Evolutionary conservation across 2,113 vertebrate species (phyloP).

Genomic region (Theropithecus gelada): DNA sequence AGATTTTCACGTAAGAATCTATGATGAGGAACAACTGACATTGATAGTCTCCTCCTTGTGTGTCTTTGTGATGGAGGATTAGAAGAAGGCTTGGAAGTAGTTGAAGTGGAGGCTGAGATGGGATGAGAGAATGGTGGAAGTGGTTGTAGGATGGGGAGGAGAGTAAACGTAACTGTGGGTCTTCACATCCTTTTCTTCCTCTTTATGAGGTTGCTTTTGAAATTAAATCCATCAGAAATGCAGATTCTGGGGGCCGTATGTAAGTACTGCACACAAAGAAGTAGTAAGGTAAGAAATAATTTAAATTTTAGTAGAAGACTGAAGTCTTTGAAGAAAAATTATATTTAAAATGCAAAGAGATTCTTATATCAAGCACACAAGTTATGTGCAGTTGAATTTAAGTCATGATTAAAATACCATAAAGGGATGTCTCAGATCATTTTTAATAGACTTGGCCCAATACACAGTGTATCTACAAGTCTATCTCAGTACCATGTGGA

Average conservation of each 20-base stretch:
- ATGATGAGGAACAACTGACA: not conserved
- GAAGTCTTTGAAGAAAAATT: not conserved
- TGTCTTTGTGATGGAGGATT: not conserved
- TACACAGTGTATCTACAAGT: not conserved
- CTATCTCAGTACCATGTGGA: not conserved
- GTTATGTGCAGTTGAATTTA: not conserved
- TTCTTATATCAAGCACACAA: not conserved
- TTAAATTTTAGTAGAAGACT: not conserved
- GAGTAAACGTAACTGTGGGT: not conserved
- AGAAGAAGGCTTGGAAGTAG: not conserved
- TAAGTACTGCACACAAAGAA: not conserved
- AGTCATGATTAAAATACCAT: not conserved
- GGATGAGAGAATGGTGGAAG: not conserved
- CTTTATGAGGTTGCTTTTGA: not conserved
- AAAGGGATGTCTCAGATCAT: not conserved
- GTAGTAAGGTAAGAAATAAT: not conserved
- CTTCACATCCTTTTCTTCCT: not conserved
- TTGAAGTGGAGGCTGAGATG: not conserved
- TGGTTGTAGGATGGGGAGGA: not conserved
- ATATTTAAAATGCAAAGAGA: conserved; percentile 4
- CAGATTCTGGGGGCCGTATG: not conserved
- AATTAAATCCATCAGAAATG: not conserved
- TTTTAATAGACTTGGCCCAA: not conserved
- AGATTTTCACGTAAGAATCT: not conserved
- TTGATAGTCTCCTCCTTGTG: not conserved